Conservation (phyloP, 2,797 vertebrate genomes). For the Protonibea diacanthus region DNA sequence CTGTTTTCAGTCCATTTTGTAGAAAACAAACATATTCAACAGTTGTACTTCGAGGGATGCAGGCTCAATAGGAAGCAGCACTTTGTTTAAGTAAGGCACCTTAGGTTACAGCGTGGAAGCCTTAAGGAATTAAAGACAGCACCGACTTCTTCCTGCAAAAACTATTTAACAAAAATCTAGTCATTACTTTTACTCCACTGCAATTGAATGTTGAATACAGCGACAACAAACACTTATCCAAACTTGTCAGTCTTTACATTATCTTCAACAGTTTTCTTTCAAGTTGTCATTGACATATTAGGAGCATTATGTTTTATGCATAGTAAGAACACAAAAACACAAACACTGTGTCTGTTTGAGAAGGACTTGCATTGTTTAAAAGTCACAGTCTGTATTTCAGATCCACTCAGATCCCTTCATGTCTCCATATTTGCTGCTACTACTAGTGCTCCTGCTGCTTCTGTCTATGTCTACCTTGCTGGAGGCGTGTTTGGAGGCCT, state of each 20-base stretch:
- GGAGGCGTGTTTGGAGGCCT: slow-evolving; percentile 61
- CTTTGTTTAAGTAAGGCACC: slow-evolving; percentile 70
- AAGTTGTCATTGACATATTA: background rate
- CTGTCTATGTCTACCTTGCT: slow-evolving; percentile 58
- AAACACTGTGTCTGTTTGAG: slow-evolving; percentile 6
- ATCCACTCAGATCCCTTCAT: slow-evolving; percentile 95
- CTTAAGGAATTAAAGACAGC: slow-evolving; percentile 18
- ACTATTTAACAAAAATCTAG: slow-evolving; percentile 1
- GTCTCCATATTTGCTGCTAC: slow-evolving; percentile 89
- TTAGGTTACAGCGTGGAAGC: slow-evolving; percentile 26
- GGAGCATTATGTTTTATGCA: background rate
- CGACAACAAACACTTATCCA: background rate
- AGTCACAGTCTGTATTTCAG: slow-evolving; percentile 68
- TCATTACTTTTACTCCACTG: background rate
- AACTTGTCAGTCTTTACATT: background rate
- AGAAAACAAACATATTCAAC: background rate
- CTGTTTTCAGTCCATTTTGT: background rate
- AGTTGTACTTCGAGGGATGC: slow-evolving; percentile 20
- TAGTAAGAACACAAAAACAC: background rate
- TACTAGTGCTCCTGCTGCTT: slow-evolving; percentile 82
- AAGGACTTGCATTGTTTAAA: slow-evolving; percentile 2
- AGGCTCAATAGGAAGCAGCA: slow-evolving; percentile 26
- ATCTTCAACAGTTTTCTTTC: background rate
- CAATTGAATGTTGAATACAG: background rate
- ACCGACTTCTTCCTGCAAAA: slow-evolving; percentile 27